Conservation (phyloP, 2,113 vertebrate genomes). For the Andinoacara biseriatus region DNA sequence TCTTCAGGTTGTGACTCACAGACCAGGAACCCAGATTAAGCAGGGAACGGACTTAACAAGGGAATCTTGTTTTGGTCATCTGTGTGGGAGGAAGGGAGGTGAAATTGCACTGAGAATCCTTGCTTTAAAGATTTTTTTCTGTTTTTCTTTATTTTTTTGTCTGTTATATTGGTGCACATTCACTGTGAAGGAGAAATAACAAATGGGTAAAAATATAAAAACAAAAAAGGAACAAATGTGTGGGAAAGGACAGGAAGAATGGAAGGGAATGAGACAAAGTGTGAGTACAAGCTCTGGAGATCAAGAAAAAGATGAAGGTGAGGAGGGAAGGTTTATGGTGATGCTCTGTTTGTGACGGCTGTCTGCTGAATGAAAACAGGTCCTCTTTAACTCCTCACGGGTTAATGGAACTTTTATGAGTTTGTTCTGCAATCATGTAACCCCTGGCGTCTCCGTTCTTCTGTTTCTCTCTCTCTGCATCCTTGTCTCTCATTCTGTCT, state of each 20-base stretch:
- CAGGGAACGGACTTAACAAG: constrained; percentile 36
- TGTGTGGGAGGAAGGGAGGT: not conserved
- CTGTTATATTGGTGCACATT: not conserved
- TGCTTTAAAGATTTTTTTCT: not conserved
- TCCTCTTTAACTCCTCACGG: constrained; percentile 92
- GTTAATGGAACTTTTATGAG: constrained; percentile 99
- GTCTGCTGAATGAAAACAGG: constrained; percentile 98
- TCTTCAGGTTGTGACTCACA: constrained; percentile 73
- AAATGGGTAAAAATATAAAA: not conserved
- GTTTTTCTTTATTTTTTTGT: not conserved
- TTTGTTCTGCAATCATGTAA: constrained; percentile 88
- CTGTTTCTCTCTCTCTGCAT: constrained; percentile 49
- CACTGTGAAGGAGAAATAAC: not conserved
- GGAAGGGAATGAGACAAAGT: constrained; percentile 1
- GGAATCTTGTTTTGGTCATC: constrained; percentile 60
- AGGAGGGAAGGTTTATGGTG: constrained; percentile 88
- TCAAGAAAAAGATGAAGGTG: constrained; percentile 54
- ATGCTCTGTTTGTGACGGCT: constrained; percentile 98
- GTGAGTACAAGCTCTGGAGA: constrained; percentile 43
- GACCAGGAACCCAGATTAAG: constrained; percentile 61
- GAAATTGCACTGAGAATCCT: constrained; percentile 9
- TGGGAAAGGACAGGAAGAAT: not conserved
- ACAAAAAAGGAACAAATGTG: not conserved
- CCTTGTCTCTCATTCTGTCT: constrained; percentile 35
- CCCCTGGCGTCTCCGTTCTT: constrained; percentile 83